Conservation (phyloP, 2,113 vertebrate genomes). For the Sylvia atricapilla region DNA sequence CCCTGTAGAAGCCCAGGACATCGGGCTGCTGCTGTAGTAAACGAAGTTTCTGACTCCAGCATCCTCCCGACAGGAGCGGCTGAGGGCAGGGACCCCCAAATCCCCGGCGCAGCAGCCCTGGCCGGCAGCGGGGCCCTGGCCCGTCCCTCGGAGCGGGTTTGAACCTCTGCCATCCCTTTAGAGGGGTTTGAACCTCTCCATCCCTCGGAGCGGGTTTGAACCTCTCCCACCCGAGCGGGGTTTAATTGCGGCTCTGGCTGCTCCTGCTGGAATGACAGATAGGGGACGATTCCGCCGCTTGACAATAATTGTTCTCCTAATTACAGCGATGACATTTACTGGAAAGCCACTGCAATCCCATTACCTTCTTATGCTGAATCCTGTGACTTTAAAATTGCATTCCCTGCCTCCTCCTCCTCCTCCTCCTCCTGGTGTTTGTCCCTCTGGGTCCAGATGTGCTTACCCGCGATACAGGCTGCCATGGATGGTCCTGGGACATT, state of each 20-base stretch:
- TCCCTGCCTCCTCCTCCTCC: not conserved
- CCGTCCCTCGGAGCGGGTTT: not conserved
- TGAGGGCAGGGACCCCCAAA: not conserved
- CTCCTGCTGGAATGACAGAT: slow-evolving; percentile 49
- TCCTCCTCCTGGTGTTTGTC: not conserved
- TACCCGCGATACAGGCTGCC: accelerated
- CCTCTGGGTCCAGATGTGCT: not conserved
- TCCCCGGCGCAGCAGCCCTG: accelerated
- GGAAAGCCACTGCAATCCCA: slow-evolving; percentile 54
- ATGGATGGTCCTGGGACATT: accelerated
- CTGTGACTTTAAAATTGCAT: not conserved
- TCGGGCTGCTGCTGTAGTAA: accelerated
- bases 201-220: not conserved
- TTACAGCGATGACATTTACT: slow-evolving; percentile 69
- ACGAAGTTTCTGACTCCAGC: not conserved
- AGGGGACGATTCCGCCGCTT: slow-evolving; percentile 30
- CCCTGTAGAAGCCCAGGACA: not conserved
- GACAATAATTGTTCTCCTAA: slow-evolving; percentile 71
- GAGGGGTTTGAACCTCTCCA: not conserved
- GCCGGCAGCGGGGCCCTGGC: not conserved
- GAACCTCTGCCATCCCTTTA: not conserved
- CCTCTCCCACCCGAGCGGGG: not conserved
- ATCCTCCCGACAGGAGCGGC: not conserved
- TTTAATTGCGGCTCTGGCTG: slow-evolving; percentile 36
- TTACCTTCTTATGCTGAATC: slow-evolving; percentile 41